Conservation (phyloP, 2,888 invertebrate species). For the Branchipolynoe longqiensis region DNA sequence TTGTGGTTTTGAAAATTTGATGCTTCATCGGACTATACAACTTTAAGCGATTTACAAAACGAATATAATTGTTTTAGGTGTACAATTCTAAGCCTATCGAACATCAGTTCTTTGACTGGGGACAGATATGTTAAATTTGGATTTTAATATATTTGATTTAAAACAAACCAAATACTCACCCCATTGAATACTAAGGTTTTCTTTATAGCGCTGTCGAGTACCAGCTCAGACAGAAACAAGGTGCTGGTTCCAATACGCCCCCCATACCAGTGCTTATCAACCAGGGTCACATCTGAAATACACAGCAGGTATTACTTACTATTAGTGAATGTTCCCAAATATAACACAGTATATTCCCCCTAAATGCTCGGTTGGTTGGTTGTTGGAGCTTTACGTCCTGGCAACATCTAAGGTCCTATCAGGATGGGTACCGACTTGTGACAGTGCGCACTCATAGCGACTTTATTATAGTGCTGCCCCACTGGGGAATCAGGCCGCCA, state of each 20-base stretch:
- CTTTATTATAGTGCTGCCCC: too few species aligned
- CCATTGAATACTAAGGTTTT: conserved; percentile 5
- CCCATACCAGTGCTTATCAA: conserved; percentile 39
- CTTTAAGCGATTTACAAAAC: not conserved
- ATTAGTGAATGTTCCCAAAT: not conserved
- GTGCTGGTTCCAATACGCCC: conserved; percentile 10
- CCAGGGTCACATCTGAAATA: conserved; percentile 15
- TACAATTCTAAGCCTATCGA: not conserved
- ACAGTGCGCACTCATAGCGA: too few species aligned
- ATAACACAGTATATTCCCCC: not conserved
- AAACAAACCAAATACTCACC: too few species aligned
- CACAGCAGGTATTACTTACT: not conserved
- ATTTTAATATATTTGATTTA: too few species aligned
- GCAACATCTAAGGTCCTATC: too few species aligned
- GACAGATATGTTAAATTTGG: not conserved
- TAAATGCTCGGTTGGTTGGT: too few species aligned
- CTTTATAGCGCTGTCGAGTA: not conserved
- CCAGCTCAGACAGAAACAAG: not conserved
- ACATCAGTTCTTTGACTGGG: not conserved
- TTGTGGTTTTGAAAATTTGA: too few species aligned
- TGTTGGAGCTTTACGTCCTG: too few species aligned
- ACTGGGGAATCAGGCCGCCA: too few species aligned
- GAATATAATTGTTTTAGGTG: not conserved
- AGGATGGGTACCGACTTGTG: too few species aligned
- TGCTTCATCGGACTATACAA: too few species aligned